Conservation (phyloP, 2,113 vertebrate species). For the Scomber colias region DNA sequence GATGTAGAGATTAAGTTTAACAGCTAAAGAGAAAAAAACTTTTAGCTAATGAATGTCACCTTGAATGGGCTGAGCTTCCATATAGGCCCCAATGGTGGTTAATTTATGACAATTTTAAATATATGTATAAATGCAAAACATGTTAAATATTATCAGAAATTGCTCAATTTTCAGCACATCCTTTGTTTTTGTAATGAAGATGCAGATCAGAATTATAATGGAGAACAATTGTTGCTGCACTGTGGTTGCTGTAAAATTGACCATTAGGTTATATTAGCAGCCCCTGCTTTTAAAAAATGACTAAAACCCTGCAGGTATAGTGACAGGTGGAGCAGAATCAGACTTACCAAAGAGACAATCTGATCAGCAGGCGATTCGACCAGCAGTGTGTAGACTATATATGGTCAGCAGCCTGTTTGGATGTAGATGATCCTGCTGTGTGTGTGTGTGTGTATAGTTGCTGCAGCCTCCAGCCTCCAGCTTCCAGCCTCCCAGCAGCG, state of each 20-base stretch:
- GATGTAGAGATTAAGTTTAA: neutral
- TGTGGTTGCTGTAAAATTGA: neutral
- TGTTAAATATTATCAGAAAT: neutral
- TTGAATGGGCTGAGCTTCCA: conserved; percentile 18
- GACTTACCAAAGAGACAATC: conserved; percentile 31
- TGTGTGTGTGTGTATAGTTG: neutral
- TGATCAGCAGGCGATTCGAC: conserved; percentile 18
- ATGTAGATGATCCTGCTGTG: neutral
- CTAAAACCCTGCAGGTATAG: conserved; percentile 21
- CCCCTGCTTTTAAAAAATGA: neutral
- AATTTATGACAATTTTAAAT: neutral
- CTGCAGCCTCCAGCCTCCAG: conserved; percentile 52
- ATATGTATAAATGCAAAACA: neutral
- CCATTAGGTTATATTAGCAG: neutral
- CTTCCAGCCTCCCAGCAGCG: conserved; percentile 21
- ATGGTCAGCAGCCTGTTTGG: neutral
- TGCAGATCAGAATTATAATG: neutral
- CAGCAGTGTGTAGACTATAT: neutral
- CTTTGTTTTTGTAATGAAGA: neutral
- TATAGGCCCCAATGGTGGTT: neutral
- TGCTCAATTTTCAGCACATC: neutral
- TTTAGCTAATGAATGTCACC: conserved; percentile 44
- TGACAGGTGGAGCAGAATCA: conserved; percentile 28
- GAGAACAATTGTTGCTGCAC: conserved; percentile 25
- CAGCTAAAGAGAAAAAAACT: neutral